Conservation (phyloP, 1,140 invertebrate species). For the Teleopsis dalmanni region DNA sequence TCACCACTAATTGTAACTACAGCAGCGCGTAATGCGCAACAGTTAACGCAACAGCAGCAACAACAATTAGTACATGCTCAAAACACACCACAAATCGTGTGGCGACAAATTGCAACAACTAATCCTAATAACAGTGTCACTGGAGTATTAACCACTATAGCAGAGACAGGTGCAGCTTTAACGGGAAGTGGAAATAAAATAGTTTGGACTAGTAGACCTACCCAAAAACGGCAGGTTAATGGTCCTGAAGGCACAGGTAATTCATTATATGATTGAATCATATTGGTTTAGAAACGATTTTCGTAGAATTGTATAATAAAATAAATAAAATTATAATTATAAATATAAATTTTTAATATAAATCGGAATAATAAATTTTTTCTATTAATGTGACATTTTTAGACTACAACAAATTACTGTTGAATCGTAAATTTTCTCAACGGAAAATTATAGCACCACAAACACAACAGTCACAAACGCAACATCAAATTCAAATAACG, state of each 20-base stretch:
- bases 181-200: conserved; percentile 29
- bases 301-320: background rate
- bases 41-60: conserved; percentile 10
- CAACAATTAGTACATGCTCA: conserved; percentile 26
- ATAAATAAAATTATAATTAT: background rate
- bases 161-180: conserved; percentile 22
- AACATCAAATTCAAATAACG: conserved; percentile 33
- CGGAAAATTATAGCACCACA: conserved; percentile 27
- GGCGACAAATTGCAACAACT: conserved; percentile 32
- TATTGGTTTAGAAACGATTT: background rate
- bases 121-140: conserved; percentile 10
- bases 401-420: conserved; percentile 36
- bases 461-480: conserved; percentile 19
- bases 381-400: conserved; percentile 12
- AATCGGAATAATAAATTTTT: background rate
- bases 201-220: conserved; percentile 30
- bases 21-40: conserved; percentile 17
- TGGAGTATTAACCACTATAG: conserved; percentile 10
- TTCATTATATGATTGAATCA: background rate
- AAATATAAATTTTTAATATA: background rate
- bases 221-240: conserved; percentile 35
- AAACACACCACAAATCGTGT: conserved; percentile 26
- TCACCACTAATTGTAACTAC: conserved; percentile 29
- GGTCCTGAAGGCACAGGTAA: conserved; percentile 40
- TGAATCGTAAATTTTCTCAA: conserved; percentile 38